Conservation (phyloP, 2,113 vertebrate species). For the Prunella himalayana region DNA sequence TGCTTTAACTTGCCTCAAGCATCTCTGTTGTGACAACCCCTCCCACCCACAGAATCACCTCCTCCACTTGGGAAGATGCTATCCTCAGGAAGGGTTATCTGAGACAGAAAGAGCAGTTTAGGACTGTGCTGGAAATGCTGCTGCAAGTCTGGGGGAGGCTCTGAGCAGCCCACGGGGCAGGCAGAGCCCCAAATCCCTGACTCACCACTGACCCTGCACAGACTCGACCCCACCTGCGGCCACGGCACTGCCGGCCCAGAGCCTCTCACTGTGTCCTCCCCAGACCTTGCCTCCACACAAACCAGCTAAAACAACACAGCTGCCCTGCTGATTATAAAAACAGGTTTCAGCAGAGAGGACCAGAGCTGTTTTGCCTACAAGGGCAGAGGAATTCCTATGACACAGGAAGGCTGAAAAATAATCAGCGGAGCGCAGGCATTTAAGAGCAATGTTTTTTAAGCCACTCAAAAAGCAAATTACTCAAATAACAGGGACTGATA, state of each 20-base stretch:
- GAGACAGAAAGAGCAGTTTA: background rate
- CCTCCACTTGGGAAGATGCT: background rate
- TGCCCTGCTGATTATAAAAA: constrained; percentile 4
- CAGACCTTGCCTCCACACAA: background rate
- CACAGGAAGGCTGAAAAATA: constrained; percentile 52
- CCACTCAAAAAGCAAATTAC: background rate
- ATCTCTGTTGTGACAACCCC: background rate
- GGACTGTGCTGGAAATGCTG: background rate
- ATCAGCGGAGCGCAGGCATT: background rate
- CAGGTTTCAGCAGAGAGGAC: constrained; percentile 5
- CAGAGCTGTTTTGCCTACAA: constrained; percentile 14
- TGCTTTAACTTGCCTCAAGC: background rate
- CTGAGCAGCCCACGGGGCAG: background rate
- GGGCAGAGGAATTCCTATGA: constrained; percentile 38
- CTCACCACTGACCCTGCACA: background rate
- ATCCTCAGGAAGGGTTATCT: background rate
- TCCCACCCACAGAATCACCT: background rate
- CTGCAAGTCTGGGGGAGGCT: background rate
- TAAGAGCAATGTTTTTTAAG: constrained; percentile 11
- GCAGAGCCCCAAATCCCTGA: background rate
- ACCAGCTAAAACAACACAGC: constrained; percentile 60
- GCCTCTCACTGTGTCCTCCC: background rate
- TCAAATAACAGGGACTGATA: background rate
- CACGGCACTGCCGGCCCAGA: rapidly evolving
- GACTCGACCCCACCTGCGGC: background rate